phyloP scores from a whole-genome alignment of 2,888 invertebrate species.

The Nowickia ferox region DNA sequence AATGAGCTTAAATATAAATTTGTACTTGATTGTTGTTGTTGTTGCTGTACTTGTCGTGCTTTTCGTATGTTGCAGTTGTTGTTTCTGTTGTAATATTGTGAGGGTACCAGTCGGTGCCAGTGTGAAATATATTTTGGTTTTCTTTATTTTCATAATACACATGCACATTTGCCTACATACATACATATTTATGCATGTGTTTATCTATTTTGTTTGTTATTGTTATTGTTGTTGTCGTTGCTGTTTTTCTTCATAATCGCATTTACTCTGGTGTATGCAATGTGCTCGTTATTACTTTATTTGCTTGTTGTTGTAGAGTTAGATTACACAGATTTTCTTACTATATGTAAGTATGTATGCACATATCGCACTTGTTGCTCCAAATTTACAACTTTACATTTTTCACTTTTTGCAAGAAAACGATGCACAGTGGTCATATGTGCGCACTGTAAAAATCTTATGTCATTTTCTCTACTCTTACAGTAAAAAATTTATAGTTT shows the following conservation, averaged over 20 bases:
- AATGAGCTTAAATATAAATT: constrained; percentile 54
- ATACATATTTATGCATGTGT: background rate
- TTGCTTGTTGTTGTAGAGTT: constrained; percentile 56
- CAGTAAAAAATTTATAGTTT: too few species aligned
- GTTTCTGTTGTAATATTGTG: constrained; percentile 43
- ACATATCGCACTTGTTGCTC: too few species aligned
- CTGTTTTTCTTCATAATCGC: constrained; percentile 62
- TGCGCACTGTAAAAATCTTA: too few species aligned
- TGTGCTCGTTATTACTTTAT: constrained; percentile 48
- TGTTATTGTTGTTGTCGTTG: constrained; percentile 56
- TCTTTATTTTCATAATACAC: constrained; percentile 64
- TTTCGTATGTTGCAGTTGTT: constrained; percentile 24
- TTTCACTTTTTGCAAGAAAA: too few species aligned
- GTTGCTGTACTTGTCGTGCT: background rate
- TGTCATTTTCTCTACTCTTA: too few species aligned
- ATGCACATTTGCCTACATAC: background rate
- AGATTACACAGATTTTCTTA: constrained; percentile 65
- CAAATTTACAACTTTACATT: too few species aligned
- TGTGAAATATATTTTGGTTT: constrained; percentile 71
- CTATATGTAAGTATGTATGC: background rate
- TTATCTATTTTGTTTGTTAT: constrained; percentile 72
- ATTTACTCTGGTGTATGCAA: constrained; percentile 49
- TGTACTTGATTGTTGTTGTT: constrained; percentile 54
- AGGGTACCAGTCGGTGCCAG: constrained; percentile 81
- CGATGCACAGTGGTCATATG: too few species aligned